Evolutionary conservation across 2,113 vertebrate genomes (phyloP), one percentile per base, ranked within the genome.

Genomic region (Calyptomena viridis): DNA sequence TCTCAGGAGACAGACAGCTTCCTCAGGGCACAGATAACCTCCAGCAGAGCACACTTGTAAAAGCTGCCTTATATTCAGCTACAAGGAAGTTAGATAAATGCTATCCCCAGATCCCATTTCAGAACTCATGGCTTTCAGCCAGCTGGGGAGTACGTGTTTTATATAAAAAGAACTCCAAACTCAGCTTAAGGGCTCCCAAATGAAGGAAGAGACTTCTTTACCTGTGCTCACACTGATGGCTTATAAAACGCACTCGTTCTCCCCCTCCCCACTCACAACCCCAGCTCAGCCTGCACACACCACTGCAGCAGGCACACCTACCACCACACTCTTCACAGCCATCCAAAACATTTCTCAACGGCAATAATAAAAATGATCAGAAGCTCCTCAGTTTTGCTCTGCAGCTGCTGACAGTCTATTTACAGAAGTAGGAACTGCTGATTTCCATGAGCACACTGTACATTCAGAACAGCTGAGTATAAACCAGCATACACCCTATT

Each of bases 371-470:
- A 93, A 95, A 83, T 75, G 33, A 95, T 71, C 84, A 83, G 42
- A 74, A 94, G 75, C 55, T 47, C 8, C 5, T n/a, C 56, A 60
- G 72, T 60, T 95, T 81, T 63, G 55, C 60, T 86, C 68, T 88
- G 75, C 85, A 94, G 79, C 84, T 90, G 93, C 63, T 88, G 63
- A 53, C 2, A 5, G 79, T 33, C 91, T 95, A 83, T 87, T 91
- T 91, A 94, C 58, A 94, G 90, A 87, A 93, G 72, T 75, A 93
- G 75, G 95, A 96, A 94, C 50, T 67, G 84, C 55, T 90, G 59
- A 88, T 93, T 91, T 94, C 80, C 67, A 69, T 84, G 58, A 90
- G 47, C 27, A 69, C 14, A 67, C 25, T 66, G 12, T 73, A 86
- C 27, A 83, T 71, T 22, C 85, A 91, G 71, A 94, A 59, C 1